Conservation (phyloP, 2,113 vertebrate species). For the Ciconia maguari region DNA sequence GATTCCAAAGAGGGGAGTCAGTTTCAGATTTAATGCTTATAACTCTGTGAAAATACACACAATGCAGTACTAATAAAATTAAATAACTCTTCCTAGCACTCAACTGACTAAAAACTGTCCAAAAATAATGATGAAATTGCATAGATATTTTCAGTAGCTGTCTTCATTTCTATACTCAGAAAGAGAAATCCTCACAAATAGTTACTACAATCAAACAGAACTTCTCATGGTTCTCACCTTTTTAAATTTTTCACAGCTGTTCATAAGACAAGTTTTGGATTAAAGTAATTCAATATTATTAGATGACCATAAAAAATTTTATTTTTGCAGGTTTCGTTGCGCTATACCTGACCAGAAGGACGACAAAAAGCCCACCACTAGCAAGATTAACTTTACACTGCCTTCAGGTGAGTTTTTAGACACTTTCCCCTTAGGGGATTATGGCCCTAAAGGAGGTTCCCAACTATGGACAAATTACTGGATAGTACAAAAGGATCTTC, state of each 20-base stretch:
- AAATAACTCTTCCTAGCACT: not conserved
- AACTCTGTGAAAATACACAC: not conserved
- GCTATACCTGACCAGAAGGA: conserved; percentile 59
- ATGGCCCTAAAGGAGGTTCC: not conserved
- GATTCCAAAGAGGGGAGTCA: not conserved
- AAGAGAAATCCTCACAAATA: not conserved
- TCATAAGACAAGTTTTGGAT: not conserved
- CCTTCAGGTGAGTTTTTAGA: conserved; percentile 68
- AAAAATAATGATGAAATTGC: not conserved
- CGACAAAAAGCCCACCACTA: conserved; percentile 69
- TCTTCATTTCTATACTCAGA: not conserved
- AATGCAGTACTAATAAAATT: not conserved
- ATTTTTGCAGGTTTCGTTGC: conserved; percentile 67
- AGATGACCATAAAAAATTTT: not conserved
- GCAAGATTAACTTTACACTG: conserved; percentile 70
- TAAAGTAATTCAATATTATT: not conserved
- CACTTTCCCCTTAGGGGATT: not conserved
- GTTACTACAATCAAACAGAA: not conserved
- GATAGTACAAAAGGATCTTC: not conserved
- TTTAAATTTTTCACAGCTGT: not conserved
- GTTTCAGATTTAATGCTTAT: not conserved
- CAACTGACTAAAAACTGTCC: not conserved
- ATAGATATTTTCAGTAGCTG: not conserved
- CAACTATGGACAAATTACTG: not conserved
- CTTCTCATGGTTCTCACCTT: not conserved